These are phyloP conservation scores for Rotaria sp. DNA, from an alignment of 2,888 invertebrate genomes.

Conservation along the genomic window DNA sequence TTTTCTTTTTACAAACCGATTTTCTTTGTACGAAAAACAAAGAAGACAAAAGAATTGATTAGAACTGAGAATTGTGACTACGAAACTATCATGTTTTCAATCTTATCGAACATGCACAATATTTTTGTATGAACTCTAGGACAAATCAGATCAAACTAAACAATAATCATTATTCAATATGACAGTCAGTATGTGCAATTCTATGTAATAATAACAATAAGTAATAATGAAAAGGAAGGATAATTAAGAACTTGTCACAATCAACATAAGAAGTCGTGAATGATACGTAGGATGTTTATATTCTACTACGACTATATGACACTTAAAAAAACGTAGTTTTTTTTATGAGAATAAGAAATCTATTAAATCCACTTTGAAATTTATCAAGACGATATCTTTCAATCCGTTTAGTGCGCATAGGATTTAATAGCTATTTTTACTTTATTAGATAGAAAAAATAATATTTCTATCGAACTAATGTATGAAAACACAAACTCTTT, in stretches of 20 bases:
- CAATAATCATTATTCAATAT: neutral
- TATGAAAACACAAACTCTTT: neutral
- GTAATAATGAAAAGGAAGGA: neutral
- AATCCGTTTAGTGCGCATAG: neutral
- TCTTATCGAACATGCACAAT: neutral
- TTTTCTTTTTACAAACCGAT: neutral
- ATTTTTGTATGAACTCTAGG: neutral
- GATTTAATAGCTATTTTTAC: neutral
- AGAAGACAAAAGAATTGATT: neutral
- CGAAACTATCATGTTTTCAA: neutral
- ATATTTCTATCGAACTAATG: neutral
- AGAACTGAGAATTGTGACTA: neutral
- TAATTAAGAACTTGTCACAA: no score
- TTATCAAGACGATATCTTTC: no score
- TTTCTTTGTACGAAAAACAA: neutral
- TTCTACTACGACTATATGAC: no score
- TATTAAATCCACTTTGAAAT: no score
- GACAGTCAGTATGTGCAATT: neutral
- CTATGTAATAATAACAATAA: neutral
- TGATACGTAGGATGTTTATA: no score
- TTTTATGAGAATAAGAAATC: no score
- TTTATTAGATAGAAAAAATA: neutral
- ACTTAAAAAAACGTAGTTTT: no score
- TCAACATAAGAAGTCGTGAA: no score
- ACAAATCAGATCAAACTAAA: neutral